Evolutionary conservation across 2,113 vertebrate genomes (phyloP).

Genomic region (Rhinoptilus africanus): DNA sequence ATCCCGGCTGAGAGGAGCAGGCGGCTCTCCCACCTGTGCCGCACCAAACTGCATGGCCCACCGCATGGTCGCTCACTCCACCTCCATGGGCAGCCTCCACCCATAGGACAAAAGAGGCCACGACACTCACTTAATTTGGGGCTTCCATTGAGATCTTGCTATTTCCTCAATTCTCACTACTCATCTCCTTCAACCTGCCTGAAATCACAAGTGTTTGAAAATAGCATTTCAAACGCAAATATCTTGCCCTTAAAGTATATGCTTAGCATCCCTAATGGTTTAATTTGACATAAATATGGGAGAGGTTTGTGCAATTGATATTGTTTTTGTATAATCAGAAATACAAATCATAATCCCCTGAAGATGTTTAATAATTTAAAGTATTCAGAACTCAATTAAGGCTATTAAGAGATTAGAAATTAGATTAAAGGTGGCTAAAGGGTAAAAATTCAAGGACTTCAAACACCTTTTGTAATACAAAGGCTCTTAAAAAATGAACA

Average conservation of each 20-base stretch:
- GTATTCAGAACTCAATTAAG: slow-evolving; percentile 44
- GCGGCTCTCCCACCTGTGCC: neutral
- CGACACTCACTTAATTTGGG: neutral
- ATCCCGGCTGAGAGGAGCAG: neutral
- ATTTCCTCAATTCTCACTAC: neutral
- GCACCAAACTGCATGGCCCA: rapidly evolving
- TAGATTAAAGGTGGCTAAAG: slow-evolving; percentile 56
- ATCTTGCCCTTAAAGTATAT: neutral
- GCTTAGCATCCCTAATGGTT: neutral
- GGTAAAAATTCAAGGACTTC: slow-evolving; percentile 57
- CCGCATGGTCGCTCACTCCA: rapidly evolving
- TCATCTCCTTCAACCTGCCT: neutral
- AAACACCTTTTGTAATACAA: slow-evolving; percentile 53
- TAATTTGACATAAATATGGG: neutral
- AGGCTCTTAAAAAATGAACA: slow-evolving; percentile 23
- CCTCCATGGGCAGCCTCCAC: neutral
- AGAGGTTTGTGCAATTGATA: neutral
- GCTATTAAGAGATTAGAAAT: slow-evolving; percentile 62
- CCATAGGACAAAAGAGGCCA: rapidly evolving
- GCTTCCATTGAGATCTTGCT: neutral
- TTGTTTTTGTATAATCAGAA: slow-evolving; percentile 25
- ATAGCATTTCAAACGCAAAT: neutral
- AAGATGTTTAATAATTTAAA: slow-evolving; percentile 43
- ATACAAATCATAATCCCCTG: slow-evolving; percentile 7
- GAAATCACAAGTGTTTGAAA: neutral